Percentiles rank a stretch among this genome's conserved stretches.
Conservation (phyloP, 2,888 invertebrate genomes). For the Punctoribates punctum region DNA sequence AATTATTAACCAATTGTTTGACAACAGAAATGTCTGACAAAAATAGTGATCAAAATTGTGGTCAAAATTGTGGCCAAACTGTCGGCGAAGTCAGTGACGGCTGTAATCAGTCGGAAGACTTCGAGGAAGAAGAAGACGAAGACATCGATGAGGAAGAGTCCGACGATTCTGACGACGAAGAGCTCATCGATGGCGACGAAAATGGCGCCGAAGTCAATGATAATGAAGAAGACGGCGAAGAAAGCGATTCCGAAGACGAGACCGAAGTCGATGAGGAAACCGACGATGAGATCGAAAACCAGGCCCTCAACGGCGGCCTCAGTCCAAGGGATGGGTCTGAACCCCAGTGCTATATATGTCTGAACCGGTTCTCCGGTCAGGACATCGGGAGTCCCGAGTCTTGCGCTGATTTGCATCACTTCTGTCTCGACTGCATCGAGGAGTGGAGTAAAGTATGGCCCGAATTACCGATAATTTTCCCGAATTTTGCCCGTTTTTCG, state of each 20-base stretch:
- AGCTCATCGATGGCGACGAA: not conserved
- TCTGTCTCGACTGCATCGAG: slow-evolving; percentile 81
- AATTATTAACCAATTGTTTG: too few relatives aligned
- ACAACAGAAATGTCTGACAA: too few relatives aligned
- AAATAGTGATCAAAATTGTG: too few relatives aligned
- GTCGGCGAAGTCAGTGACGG: too few relatives aligned
- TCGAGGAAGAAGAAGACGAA: not conserved
- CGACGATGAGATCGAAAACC: not conserved
- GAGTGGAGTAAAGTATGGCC: slow-evolving; percentile 76
- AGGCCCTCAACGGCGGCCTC: not conserved
- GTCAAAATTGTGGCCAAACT: too few relatives aligned
- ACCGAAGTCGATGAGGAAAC: not conserved
- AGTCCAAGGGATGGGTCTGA: not conserved
- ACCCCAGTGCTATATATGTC: slow-evolving; percentile 40
- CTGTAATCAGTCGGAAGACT: too few relatives aligned
- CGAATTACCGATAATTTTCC: not conserved
- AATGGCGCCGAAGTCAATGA: not conserved
- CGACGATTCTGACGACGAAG: slow-evolving; percentile 30
- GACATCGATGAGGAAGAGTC: slow-evolving; percentile 23
- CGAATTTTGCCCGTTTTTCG: not conserved
- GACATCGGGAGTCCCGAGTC: slow-evolving; percentile 78
- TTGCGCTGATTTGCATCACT: slow-evolving; percentile 71
- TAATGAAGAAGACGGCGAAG: not conserved
- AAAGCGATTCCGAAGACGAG: not conserved
- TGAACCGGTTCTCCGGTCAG: slow-evolving; percentile 57